Conservation (phyloP, 2,888 invertebrate species). For the Dolomedes plantarius region DNA sequence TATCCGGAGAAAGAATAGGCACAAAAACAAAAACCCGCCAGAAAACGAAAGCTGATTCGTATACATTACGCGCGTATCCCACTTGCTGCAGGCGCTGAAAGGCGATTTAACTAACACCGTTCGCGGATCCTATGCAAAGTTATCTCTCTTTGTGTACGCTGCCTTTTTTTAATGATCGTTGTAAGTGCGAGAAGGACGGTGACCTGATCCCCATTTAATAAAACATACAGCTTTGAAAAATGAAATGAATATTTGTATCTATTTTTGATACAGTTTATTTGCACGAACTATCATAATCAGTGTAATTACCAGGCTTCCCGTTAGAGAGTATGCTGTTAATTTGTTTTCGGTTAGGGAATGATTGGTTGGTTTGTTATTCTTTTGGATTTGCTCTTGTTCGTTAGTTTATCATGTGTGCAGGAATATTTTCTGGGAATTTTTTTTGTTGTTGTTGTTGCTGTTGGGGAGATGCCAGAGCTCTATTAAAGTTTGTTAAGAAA, state of each 20-base stretch:
- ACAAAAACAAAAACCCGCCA: not conserved
- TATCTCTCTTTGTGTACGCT: no score
- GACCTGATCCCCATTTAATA: not conserved
- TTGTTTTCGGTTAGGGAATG: no score
- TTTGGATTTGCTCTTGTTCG: no score
- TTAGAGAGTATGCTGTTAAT: not conserved
- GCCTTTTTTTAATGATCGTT: no score
- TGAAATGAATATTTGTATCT: not conserved
- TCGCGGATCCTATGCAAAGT: no score
- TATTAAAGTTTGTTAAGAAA: no score
- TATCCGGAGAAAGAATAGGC: not conserved
- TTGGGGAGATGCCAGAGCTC: no score
- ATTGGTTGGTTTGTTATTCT: no score
- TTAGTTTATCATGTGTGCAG: no score
- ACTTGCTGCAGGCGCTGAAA: not conserved
- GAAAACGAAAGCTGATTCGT: conserved; percentile 9
- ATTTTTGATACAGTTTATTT: not conserved
- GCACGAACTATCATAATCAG: not conserved
- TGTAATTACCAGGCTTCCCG: not conserved
- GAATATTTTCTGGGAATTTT: no score
- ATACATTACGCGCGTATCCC: not conserved
- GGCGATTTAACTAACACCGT: no score
- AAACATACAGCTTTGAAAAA: not conserved
- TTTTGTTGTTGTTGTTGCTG: no score
- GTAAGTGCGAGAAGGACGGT: not conserved